Evolutionary conservation across 1,140 invertebrate species (phyloP).

Genomic region (Sminthurides bifidus): DNA sequence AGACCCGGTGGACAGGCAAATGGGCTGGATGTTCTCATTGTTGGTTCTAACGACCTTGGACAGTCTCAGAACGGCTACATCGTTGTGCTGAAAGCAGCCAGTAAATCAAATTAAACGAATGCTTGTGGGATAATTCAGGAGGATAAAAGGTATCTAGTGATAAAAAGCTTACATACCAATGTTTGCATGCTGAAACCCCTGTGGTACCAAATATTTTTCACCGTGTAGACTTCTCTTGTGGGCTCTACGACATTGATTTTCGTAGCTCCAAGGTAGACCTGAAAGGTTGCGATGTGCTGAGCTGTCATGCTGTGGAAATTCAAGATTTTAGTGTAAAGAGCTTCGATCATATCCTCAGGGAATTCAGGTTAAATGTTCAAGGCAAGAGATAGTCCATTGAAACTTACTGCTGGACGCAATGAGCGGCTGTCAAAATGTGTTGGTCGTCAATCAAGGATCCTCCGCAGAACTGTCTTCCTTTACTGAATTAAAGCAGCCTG

Average conservation of each 20-base stretch:
- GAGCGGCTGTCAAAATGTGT: conserved; percentile 10
- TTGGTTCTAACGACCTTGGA: conserved; percentile 58
- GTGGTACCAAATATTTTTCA: conserved; percentile 17
- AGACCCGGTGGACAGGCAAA: conserved; percentile 51
- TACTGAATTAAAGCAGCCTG: conserved; percentile 20
- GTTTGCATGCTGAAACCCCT: conserved; percentile 17
- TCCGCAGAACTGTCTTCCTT: conserved; percentile 23
- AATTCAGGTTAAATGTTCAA: background rate
- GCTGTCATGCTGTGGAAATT: background rate
- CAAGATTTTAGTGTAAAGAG: background rate
- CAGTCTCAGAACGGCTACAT: conserved; percentile 72
- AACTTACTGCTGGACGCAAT: background rate
- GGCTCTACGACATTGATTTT: background rate
- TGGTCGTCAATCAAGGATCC: conserved; percentile 20
- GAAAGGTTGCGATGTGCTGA: background rate
- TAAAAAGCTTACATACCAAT: conserved; percentile 9
- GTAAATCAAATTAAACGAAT: background rate
- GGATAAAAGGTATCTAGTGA: background rate
- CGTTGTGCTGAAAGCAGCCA: conserved; percentile 52
- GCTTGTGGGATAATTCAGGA: background rate
- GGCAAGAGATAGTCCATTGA: background rate
- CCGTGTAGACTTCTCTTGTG: background rate
- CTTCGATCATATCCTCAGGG: background rate
- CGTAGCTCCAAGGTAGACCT: conserved; percentile 10
- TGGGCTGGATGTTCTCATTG: conserved; percentile 59